These are phyloP conservation scores for Erebia aethiops DNA, from an alignment of 2,888 invertebrate genomes.

Conservation along the genomic window DNA sequence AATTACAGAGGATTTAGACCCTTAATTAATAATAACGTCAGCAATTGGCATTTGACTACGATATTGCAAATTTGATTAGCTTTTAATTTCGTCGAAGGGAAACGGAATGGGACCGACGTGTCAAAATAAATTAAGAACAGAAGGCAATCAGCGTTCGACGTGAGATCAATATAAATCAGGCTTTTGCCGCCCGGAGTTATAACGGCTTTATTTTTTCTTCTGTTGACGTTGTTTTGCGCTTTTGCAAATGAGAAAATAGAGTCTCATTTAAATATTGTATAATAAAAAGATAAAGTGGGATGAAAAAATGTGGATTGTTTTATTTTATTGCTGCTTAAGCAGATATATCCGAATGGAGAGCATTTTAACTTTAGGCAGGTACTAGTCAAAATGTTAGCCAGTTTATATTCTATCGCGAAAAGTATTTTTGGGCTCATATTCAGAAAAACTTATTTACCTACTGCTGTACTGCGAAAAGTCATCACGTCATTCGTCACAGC, in stretches of 20 bases:
- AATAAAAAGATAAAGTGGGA: slow-evolving; percentile 2
- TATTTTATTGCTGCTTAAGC: slow-evolving; percentile 1
- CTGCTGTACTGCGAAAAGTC: no score
- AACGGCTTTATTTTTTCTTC: slow-evolving; percentile 30
- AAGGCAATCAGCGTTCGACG: slow-evolving; percentile 26
- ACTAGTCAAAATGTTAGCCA: background rate
- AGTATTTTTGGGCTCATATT: no score
- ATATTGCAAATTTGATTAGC: slow-evolving; percentile 29
- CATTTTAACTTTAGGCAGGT: background rate
- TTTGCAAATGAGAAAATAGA: slow-evolving; percentile 21
- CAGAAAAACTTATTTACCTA: no score
- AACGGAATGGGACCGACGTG: slow-evolving; percentile 32
- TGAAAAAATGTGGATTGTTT: slow-evolving; percentile 7
- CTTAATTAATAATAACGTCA: slow-evolving; percentile 13
- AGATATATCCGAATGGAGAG: background rate
- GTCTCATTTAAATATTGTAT: slow-evolving; percentile 15
- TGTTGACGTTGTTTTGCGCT: slow-evolving; percentile 18
- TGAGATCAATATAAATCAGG: slow-evolving; percentile 32
- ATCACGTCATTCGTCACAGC: no score
- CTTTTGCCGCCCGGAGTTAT: slow-evolving; percentile 25
- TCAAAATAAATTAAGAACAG: slow-evolving; percentile 40
- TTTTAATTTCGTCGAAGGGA: slow-evolving; percentile 30
- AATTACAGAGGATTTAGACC: slow-evolving; percentile 9
- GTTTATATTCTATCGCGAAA: background rate
- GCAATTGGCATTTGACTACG: background rate